Conservation (phyloP, 2,113 vertebrate genomes). For the Gallinago paraguaiae region DNA sequence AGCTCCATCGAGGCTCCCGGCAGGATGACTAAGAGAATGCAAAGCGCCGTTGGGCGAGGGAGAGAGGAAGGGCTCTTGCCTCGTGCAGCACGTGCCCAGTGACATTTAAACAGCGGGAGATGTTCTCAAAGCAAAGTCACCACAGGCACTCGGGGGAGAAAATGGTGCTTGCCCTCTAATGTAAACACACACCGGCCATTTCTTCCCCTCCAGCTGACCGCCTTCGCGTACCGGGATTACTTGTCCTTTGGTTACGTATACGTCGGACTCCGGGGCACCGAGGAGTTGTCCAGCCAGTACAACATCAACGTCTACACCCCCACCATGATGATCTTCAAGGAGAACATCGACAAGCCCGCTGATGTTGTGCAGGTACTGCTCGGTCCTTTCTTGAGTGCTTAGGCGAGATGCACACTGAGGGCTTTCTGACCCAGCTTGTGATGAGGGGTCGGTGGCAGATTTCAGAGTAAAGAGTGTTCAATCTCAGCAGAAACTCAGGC, state of each 20-base stretch:
- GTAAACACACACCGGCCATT: accelerated
- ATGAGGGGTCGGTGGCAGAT: accelerated
- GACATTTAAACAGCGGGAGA: not conserved
- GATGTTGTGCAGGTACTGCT: conserved; percentile 88
- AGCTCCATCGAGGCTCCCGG: accelerated
- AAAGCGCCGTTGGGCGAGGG: not conserved
- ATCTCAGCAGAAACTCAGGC: not conserved
- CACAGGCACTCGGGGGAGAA: accelerated
- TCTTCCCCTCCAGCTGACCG: conserved; percentile 79
- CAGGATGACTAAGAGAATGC: accelerated
- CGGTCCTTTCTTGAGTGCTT: not conserved
- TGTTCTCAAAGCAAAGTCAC: not conserved
- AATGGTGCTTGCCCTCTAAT: not conserved
- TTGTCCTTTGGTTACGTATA: conserved; percentile 93
- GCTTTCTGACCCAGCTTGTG: accelerated
- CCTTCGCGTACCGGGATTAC: conserved; percentile 91
- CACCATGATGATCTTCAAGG: conserved; percentile 92
- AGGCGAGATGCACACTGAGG: accelerated
- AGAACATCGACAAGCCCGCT: conserved; percentile 83
- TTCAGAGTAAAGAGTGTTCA: not conserved
- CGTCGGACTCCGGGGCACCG: conserved; percentile 82
- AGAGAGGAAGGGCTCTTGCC: not conserved
- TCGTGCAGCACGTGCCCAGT: accelerated
- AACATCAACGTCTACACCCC: conserved; percentile 89
- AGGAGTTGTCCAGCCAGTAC: conserved; percentile 84